phyloP scores from a whole-genome alignment of 2,113 vertebrate genomes.

The Psettodes erumei region DNA sequence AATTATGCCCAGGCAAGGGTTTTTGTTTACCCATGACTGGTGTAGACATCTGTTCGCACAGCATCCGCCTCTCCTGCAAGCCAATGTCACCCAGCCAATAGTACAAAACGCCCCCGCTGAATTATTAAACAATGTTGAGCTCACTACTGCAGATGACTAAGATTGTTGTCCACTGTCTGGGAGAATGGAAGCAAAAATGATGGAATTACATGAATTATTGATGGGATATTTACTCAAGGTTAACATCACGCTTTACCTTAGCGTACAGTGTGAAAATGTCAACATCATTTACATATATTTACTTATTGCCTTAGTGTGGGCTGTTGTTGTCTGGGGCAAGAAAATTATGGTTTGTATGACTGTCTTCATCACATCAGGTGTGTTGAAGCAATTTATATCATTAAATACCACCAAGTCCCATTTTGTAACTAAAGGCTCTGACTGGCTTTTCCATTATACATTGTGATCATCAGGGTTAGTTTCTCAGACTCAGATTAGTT shows the following conservation, averaged over 20 bases:
- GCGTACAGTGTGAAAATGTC: not conserved
- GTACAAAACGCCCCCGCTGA: conserved; percentile 63
- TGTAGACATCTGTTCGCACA: conserved; percentile 80
- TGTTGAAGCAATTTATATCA: too few species aligned
- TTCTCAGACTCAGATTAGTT: not conserved
- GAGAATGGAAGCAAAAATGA: not conserved
- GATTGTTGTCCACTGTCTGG: conserved; percentile 1
- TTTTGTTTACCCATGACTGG: conserved; percentile 71
- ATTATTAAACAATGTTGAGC: conserved; percentile 65
- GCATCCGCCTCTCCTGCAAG: conserved; percentile 63
- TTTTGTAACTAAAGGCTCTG: not conserved
- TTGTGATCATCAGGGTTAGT: not conserved
- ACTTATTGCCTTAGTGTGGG: not conserved
- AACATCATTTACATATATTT: not conserved
- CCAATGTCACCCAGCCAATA: conserved; percentile 72
- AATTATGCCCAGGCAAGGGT: conserved; percentile 58
- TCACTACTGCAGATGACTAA: conserved; percentile 46
- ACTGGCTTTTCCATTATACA: not conserved
- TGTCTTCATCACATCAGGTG: too few species aligned
- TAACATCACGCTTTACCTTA: not conserved
- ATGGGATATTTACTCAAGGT: not conserved
- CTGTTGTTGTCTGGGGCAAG: not conserved
- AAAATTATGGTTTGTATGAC: too few species aligned
- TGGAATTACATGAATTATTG: not conserved
- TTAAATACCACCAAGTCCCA: too few species aligned